Base-by-base conservation (phyloP, 2,888 invertebrate species). In the Rhagonycha fulva region DNA sequence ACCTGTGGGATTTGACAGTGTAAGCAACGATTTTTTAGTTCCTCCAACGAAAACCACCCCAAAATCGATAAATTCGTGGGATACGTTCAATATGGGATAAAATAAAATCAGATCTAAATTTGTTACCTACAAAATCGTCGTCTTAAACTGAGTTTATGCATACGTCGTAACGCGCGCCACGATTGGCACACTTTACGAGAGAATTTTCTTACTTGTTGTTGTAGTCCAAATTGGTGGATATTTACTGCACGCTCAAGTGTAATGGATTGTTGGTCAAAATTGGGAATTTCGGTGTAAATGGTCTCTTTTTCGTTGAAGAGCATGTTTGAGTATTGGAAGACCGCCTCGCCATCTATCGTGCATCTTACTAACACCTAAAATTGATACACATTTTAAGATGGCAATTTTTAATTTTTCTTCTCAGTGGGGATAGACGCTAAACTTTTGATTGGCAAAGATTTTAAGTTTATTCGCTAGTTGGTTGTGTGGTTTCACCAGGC, bases 41-140 rank as follows among this genome's bases (percentile, higher is more conserved):
- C 83, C 80, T 2, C 83, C 83, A 19, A 84, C 61, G 14, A 79
- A 78, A 23, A 84, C 81, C 11, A 75, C 24, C 10, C 81, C 83
- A 79, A 85, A 86, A 68, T 84, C 73, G 32, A 86, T 72, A n/a
- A 60, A 74, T 14, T 79, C 74, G 0, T 79, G 74, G 14, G 83
- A 82, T 62, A 84, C 60, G 62, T 80, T 78, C 10, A 86, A 70
- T 11, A 79, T 32, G 4, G 85, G 83, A 63, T 83, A 80, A 76
- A 63, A 75, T 28, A 86, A 78, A 71, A 81, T 76, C 60, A 85
- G 71, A 72, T 80, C 77, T 63, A 85, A 60, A 19, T 82, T 79
- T 9, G 83, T 24, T 11, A 75, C 23, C 85, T 85, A 62, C 30
- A 84, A 68, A 30, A 47, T 23, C 14, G 68, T 11, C 12, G 11